Conservation (phyloP, 1,140 invertebrate genomes). For the Drosophila elegans region DNA sequence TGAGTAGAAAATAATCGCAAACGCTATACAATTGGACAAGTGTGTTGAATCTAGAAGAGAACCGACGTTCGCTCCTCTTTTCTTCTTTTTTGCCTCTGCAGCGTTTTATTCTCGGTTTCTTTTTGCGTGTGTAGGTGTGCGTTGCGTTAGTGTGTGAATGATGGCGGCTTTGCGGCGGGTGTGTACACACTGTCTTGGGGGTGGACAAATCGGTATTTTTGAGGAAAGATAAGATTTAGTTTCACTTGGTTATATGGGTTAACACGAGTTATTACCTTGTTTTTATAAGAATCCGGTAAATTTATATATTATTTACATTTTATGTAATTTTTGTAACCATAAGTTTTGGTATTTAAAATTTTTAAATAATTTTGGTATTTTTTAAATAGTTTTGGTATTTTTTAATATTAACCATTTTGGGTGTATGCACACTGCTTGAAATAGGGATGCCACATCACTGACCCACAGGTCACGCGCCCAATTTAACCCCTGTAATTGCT, state of each 20-base stretch:
- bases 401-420: neutral
- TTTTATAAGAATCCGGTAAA: no score
- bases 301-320: neutral
- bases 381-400: neutral
- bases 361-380: neutral
- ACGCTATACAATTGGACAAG: conserved; percentile 84
- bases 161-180: conserved; percentile 45
- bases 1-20: conserved; percentile 81
- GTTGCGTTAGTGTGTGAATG: conserved; percentile 53
- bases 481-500: neutral
- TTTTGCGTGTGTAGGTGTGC: conserved; percentile 40
- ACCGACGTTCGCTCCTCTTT: conserved; percentile 65
- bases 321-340: neutral
- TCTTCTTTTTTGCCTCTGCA: conserved; percentile 32
- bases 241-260: no score
- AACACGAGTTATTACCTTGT: neutral
- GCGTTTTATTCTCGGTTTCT: conserved; percentile 60
- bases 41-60: conserved; percentile 80
- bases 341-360: no score
- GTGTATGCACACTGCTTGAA: neutral
- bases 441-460: neutral
- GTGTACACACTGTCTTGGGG: conserved; percentile 19
- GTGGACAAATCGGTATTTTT: neutral
- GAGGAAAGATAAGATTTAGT: no score
- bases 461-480: neutral